phyloP scores from a whole-genome alignment of 1,140 invertebrate species.

The Spodoptera frugiperda region DNA sequence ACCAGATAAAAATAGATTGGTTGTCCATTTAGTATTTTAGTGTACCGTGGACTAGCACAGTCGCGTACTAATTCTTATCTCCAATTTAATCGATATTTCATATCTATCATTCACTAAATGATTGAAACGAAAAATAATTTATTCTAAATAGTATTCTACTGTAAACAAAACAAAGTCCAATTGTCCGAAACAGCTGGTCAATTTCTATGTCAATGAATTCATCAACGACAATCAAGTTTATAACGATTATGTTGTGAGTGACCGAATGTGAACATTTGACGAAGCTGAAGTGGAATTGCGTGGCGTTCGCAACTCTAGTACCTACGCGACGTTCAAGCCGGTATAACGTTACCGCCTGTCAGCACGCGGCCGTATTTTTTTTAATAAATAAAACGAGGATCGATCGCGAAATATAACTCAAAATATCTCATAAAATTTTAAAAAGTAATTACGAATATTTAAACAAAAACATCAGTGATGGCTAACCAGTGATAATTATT shows the following conservation, averaged over 20 bases:
- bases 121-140: not conserved
- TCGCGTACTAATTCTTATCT: no score
- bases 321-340: slow-evolving; percentile 64
- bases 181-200: slow-evolving; percentile 56
- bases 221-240: slow-evolving; percentile 63
- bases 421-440: slow-evolving; percentile 10
- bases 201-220: slow-evolving; percentile 63
- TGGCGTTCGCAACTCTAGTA: slow-evolving; percentile 57
- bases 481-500: slow-evolving; percentile 33
- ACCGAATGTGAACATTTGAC: slow-evolving; percentile 32
- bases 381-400: slow-evolving; percentile 37
- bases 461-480: not conserved
- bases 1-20: no score
- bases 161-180: slow-evolving; percentile 13
- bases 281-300: slow-evolving; percentile 32
- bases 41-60: no score
- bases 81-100: no score
- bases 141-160: not conserved
- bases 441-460: slow-evolving; percentile 10
- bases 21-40: no score
- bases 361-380: slow-evolving; percentile 39
- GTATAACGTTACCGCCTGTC: slow-evolving; percentile 58
- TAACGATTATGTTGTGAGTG: slow-evolving; percentile 51
- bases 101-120: not conserved
- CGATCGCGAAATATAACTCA: slow-evolving; percentile 7